These are phyloP conservation scores for Scaptodrosophila latifasciaeformis DNA, from an alignment of 2,888 invertebrate genomes.

Conservation along the genomic window DNA sequence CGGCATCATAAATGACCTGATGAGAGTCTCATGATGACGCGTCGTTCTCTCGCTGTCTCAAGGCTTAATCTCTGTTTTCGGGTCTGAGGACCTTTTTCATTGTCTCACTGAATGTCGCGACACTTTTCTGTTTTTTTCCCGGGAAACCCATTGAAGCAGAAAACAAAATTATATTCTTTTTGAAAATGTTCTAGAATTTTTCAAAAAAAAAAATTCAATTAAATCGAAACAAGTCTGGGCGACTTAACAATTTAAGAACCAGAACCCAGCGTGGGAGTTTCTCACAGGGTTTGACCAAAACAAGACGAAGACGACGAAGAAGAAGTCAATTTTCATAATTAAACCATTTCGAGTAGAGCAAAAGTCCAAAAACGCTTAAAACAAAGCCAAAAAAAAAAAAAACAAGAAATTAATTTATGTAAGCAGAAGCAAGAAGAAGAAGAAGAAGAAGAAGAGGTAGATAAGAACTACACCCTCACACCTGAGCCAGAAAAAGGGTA, in stretches of 20 bases:
- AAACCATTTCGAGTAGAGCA: slow-evolving; percentile 25
- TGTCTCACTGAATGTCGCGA: slow-evolving; percentile 16
- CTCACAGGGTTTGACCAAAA: slow-evolving; percentile 36
- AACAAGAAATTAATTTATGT: slow-evolving; percentile 4
- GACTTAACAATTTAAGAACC: no score
- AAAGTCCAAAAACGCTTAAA: neutral
- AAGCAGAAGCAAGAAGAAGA: slow-evolving; percentile 30
- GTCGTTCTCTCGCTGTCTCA: no score
- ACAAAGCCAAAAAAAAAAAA: neutral
- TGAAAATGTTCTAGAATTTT: no score
- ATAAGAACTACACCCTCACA: no score
- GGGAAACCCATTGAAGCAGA: slow-evolving; percentile 21
- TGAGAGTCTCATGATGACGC: no score
- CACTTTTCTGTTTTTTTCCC: slow-evolving; percentile 16
- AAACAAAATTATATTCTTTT: no score
- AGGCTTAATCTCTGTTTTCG: no score
- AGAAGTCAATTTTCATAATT: slow-evolving; percentile 50
- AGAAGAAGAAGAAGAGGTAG: slow-evolving; percentile 1
- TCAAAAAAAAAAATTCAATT: no score
- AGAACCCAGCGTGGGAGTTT: slow-evolving; percentile 65
- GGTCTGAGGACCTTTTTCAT: no score
- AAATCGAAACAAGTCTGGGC: no score
- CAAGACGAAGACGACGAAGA: slow-evolving; percentile 22
- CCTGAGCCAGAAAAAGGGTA: slow-evolving; percentile 27
- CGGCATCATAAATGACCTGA: no score